Evolutionary conservation across 2,113 vertebrate genomes (phyloP).

Genomic region (Albula glossodonta): DNA sequence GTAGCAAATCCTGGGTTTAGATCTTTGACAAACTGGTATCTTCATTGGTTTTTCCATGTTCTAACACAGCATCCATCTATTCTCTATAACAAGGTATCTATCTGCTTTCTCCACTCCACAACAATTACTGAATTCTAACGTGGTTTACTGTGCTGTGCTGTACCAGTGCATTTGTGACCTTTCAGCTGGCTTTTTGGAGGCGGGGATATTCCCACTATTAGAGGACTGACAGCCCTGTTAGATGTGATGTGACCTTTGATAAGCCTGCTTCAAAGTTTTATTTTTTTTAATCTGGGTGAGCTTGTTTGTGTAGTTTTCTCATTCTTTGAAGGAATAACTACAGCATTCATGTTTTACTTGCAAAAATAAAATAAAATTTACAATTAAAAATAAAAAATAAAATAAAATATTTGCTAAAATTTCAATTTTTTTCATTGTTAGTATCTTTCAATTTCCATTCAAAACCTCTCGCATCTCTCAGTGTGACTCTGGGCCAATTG

Average conservation of each 20-base stretch:
- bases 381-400: too few species aligned
- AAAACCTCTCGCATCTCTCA: too few species aligned
- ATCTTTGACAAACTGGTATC: background rate
- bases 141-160: background rate
- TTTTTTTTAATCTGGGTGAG: background rate
- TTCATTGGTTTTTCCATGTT: background rate
- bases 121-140: too few species aligned
- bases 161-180: background rate
- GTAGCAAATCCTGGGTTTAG: background rate
- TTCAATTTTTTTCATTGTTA: too few species aligned
- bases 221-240: background rate
- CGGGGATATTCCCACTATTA: background rate
- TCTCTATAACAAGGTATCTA: background rate
- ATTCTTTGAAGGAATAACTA: too few species aligned
- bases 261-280: background rate
- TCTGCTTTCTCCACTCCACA: too few species aligned
- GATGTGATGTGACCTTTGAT: background rate
- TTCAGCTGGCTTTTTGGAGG: background rate
- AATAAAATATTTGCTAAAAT: too few species aligned
- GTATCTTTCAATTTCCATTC: too few species aligned
- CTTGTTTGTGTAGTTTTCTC: background rate
- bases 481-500: too few species aligned
- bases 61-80: background rate
- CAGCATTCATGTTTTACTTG: too few species aligned
- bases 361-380: too few species aligned